These are phyloP conservation scores for Menidia menidia DNA, from an alignment of 2,797 vertebrate species.

Conservation along the genomic window DNA sequence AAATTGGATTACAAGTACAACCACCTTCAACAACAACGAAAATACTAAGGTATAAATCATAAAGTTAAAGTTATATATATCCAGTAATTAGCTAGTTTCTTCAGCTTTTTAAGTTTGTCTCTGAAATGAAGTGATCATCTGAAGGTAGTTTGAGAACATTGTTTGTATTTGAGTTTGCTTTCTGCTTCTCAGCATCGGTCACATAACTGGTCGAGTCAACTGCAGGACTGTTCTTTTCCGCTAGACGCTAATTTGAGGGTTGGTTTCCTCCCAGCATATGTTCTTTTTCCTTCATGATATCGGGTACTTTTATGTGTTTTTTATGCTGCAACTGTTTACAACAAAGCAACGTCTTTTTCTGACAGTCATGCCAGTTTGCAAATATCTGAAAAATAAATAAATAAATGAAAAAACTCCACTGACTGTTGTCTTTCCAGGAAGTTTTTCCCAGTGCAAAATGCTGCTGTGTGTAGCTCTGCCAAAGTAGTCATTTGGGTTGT, in stretches of 20 bases:
- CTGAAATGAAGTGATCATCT: neutral
- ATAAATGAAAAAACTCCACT: constrained; percentile 35
- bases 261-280: constrained; percentile 31
- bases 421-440: constrained; percentile 60
- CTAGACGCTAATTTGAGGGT: constrained; percentile 20
- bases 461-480: constrained; percentile 41
- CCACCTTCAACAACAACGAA: too few species aligned
- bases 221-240: constrained; percentile 37
- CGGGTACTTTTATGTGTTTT: constrained; percentile 31
- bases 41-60: too few species aligned
- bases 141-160: neutral
- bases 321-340: constrained; percentile 27
- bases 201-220: constrained; percentile 37
- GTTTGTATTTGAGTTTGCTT: neutral
- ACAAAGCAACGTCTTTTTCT: constrained; percentile 31
- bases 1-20: too few species aligned
- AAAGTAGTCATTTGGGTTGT: constrained; percentile 29
- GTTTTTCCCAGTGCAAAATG: constrained; percentile 30
- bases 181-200: constrained; percentile 12
- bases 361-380: constrained; percentile 39
- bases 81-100: too few species aligned
- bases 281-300: constrained; percentile 39
- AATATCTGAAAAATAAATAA: constrained; percentile 41
- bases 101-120: too few species aligned
- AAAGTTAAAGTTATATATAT: too few species aligned